Evolutionary conservation across 2,888 invertebrate genomes (phyloP), one percentile per base, ranked within the genome.

Genomic region (Anthrax anthrax): DNA sequence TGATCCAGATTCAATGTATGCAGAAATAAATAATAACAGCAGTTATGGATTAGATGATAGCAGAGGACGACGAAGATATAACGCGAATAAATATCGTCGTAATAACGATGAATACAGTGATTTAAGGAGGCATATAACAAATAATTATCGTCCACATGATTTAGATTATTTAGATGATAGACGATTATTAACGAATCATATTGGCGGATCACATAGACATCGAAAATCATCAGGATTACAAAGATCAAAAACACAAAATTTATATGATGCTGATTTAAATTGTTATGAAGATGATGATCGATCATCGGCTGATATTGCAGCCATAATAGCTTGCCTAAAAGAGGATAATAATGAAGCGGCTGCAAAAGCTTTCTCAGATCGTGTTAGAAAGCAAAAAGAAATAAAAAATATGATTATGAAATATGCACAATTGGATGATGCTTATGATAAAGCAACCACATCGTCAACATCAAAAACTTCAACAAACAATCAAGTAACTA

Each of bases 361-460:
- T 71, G 60, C 72, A 64, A 61, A 60, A 47, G 66, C 62, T 72
- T 50, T 71, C 42, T 74, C 75, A 54, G 87, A 88, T 54, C 73
- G 88, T 39, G 85, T 86, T 62, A 81, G 82, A 12, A 80, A 81
- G 56, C 76, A 88, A 36, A 87, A 87, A 59, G 88, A 89, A 61
- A 85, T 86, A 49, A 83, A 85, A 63, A 80, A 81, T 57, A 71
- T 89, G 49, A 85, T 87, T 50, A 75, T 81, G 72, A 88, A 87
- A 63, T 88, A 88, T 63, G 80, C 84, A 29, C 84, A 83, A 40
- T 70, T 86, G 53, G 84, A 84, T 57, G 83, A 84, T 58, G 76
- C 76, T 47, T 81, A 80, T 64, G 77, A 72, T 19, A 66, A 52
- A 27, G 23, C 8, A 23, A 23, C 23, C 8, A 23, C 23, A n/a